Conservation (phyloP, 2,888 invertebrate genomes). For the Metopia argyrocephala region DNA sequence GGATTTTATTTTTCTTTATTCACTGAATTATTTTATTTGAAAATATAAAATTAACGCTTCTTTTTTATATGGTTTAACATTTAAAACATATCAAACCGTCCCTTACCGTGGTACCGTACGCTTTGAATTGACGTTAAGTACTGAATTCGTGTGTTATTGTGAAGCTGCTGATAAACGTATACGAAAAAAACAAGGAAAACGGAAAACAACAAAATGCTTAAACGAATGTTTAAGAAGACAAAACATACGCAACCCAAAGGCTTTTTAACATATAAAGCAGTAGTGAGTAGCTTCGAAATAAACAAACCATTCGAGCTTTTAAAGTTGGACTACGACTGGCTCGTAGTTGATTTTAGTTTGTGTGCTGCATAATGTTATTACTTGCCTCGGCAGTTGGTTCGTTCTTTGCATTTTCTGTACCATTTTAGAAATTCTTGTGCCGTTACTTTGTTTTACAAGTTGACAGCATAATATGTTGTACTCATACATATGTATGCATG, state of each 20-base stretch:
- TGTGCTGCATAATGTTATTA: not conserved
- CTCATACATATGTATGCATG: not conserved
- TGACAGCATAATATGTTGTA: not conserved
- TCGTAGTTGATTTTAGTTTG: not conserved
- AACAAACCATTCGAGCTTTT: not conserved
- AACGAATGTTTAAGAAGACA: constrained; percentile 23
- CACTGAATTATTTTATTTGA: no score
- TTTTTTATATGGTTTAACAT: not conserved
- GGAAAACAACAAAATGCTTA: constrained; percentile 66
- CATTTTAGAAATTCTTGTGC: not conserved
- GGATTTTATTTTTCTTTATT: not conserved
- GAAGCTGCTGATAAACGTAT: constrained; percentile 71
- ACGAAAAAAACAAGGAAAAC: no score
- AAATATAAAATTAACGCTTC: constrained; percentile 45
- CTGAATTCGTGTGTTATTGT: constrained; percentile 69
- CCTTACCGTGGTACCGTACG: constrained; percentile 61
- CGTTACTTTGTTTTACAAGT: not conserved
- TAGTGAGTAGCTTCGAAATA: no score
- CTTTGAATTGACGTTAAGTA: constrained; percentile 71
- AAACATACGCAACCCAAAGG: constrained; percentile 10
- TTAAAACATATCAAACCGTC: constrained; percentile 17
- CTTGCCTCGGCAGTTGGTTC: no score
- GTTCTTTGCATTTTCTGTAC: no score
- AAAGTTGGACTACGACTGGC: not conserved
- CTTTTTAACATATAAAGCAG: no score